Conservation (phyloP, 1,140 invertebrate species). For the Contarinia nasturtii region DNA sequence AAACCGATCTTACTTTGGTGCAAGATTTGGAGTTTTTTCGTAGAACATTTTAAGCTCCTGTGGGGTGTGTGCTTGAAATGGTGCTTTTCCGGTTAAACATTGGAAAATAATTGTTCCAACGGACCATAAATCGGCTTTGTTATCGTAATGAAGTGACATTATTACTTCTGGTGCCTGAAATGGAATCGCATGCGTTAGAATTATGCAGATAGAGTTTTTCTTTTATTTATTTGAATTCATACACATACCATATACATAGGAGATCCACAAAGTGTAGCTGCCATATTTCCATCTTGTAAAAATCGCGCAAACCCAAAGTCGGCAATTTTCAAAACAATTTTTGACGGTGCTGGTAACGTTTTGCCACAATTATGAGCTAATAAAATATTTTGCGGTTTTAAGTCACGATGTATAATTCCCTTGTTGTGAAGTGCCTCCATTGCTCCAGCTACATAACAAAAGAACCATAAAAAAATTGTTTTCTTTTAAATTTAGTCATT, state of each 20-base stretch:
- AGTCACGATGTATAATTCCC: conserved; percentile 94
- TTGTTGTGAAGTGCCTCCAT: conserved; percentile 92
- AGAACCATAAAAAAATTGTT: not conserved
- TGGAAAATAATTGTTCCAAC: conserved; percentile 98
- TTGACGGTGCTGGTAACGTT: conserved; percentile 65
- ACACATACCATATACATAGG: conserved; percentile 98
- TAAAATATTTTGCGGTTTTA: conserved; percentile 96
- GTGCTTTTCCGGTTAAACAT: conserved; percentile 94
- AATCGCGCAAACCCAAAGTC: conserved; percentile 99
- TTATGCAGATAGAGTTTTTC: too few relatives aligned
- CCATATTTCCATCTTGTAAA: conserved; percentile 97
- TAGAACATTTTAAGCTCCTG: conserved; percentile 94
- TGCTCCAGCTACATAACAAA: conserved; percentile 52
- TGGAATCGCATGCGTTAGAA: too few relatives aligned
- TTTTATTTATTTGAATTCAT: too few relatives aligned
- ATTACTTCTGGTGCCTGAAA: conserved; percentile 93
- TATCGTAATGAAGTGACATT: conserved; percentile 97
- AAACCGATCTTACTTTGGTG: conserved; percentile 60
- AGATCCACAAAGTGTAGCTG: conserved; percentile 95
- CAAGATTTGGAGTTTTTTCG: conserved; percentile 87
- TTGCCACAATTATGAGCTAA: conserved; percentile 63
- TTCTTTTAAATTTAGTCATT: not conserved
- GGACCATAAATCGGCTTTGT: conserved; percentile 98
- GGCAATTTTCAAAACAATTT: conserved; percentile 92
- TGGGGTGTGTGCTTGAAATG: conserved; percentile 96